Evolutionary conservation across 1,140 invertebrate species (phyloP).

Genomic region (Metaphire vulgaris): DNA sequence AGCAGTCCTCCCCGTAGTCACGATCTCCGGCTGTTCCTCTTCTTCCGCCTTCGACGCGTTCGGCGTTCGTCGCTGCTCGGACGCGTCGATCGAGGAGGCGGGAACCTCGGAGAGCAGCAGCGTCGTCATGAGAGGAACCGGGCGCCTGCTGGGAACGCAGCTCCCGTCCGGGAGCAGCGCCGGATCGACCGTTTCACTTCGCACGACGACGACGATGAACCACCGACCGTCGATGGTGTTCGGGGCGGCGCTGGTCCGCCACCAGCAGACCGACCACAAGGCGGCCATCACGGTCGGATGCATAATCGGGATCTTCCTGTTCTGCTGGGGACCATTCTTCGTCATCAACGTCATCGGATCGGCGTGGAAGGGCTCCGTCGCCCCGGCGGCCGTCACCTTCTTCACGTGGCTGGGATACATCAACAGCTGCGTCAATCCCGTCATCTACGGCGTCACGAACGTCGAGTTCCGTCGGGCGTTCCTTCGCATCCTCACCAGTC

Average conservation of each 20-base stretch:
- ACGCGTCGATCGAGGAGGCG: no score
- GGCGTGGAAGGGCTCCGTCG: constrained; percentile 47
- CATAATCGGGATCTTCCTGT: constrained; percentile 84
- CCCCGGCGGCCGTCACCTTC: constrained; percentile 75
- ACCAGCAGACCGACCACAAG: constrained; percentile 79
- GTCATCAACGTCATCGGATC: constrained; percentile 84
- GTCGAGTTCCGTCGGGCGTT: constrained; percentile 47
- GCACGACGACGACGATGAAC: not conserved
- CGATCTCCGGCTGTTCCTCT: not conserved
- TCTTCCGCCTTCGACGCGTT: not conserved
- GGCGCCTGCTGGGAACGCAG: not conserved
- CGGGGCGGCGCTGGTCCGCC: no score
- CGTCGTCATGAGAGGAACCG: not conserved
- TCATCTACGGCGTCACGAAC: constrained; percentile 50
- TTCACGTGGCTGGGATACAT: constrained; percentile 99
- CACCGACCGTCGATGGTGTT: not conserved
- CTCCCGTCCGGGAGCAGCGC: not conserved
- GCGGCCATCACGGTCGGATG: constrained; percentile 86
- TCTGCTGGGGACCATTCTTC: constrained; percentile 92
- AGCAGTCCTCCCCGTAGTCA: no score
- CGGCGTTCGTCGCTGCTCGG: not conserved
- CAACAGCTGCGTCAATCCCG: constrained; percentile 58
- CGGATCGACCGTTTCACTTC: not conserved
- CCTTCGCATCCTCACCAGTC: constrained; percentile 40
- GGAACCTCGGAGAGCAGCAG: no score